Conservation (phyloP, 2,113 vertebrate species). For the Apteryx owenii region DNA sequence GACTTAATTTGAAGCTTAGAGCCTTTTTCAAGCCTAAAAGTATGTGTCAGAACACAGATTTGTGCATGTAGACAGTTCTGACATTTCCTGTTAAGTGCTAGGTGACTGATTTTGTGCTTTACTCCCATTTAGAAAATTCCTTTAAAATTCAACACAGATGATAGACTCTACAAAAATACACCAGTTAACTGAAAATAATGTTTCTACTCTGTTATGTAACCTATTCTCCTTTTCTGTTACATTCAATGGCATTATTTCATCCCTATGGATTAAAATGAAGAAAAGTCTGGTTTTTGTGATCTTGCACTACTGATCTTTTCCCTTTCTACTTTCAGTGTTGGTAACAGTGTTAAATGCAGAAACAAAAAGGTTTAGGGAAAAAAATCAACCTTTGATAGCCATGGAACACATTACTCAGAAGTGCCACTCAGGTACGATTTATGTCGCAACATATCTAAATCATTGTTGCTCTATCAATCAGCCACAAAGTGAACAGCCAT, state of each 20-base stretch:
- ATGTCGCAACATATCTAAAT: background rate
- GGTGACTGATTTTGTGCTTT: background rate
- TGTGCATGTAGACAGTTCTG: background rate
- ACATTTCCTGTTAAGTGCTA: background rate
- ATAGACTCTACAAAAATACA: background rate
- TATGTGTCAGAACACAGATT: fast-evolving
- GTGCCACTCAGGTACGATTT: background rate
- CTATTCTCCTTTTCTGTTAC: background rate
- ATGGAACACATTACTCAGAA: slow-evolving; percentile 62
- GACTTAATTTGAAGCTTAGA: background rate
- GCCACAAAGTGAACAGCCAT: background rate
- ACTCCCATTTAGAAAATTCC: background rate
- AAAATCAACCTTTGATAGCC: background rate
- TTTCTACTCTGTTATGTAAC: background rate
- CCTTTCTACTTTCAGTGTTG: fast-evolving
- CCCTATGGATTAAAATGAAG: background rate
- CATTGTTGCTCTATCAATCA: background rate
- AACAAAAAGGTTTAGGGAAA: background rate
- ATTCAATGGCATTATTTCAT: background rate
- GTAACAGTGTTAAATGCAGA: background rate
- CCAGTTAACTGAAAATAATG: background rate
- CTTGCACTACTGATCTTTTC: background rate
- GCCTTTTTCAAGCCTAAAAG: background rate
- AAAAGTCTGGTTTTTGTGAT: background rate
- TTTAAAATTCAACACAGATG: background rate